Evolutionary conservation across 2,797 vertebrate species (phyloP).

Genomic region (Thamnophis elegans): DNA sequence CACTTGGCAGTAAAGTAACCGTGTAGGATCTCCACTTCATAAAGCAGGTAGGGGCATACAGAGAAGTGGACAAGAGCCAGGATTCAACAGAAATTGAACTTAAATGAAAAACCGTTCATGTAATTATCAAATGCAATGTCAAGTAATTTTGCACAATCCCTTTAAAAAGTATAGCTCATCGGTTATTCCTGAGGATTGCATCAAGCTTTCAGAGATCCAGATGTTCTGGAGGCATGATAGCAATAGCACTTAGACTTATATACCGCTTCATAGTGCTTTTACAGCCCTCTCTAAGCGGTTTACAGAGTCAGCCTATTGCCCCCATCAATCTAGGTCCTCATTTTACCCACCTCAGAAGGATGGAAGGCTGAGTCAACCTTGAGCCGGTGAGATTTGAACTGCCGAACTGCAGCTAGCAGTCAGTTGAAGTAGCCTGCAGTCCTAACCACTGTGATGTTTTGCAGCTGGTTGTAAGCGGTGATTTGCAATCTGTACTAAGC

Average conservation of each 20-base stretch:
- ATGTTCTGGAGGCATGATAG: neutral
- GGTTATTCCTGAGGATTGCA: neutral
- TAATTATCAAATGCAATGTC: neutral
- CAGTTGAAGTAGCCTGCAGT: no score
- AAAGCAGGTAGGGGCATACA: neutral
- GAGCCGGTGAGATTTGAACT: no score
- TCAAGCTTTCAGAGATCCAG: neutral
- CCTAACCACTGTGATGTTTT: neutral
- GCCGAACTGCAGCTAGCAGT: no score
- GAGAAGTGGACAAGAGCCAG: neutral
- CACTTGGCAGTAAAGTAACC: neutral
- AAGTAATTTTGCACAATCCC: neutral
- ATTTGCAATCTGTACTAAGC: neutral
- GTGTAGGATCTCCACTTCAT: neutral
- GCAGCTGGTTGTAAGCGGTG: neutral
- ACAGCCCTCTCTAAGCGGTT: no score
- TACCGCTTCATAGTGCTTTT: no score
- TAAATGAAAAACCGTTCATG: neutral
- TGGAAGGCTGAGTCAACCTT: no score
- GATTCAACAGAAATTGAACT: neutral
- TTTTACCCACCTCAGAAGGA: no score
- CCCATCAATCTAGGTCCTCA: no score
- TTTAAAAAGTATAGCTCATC: neutral
- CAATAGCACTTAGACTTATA: no score
- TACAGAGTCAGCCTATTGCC: no score